A percentile compares a stretch with the other conserved stretches of the same genome.
Evolutionary conservation across 2,888 invertebrate genomes (phyloP).

Genomic region (Ypsolopha scabrella): DNA sequence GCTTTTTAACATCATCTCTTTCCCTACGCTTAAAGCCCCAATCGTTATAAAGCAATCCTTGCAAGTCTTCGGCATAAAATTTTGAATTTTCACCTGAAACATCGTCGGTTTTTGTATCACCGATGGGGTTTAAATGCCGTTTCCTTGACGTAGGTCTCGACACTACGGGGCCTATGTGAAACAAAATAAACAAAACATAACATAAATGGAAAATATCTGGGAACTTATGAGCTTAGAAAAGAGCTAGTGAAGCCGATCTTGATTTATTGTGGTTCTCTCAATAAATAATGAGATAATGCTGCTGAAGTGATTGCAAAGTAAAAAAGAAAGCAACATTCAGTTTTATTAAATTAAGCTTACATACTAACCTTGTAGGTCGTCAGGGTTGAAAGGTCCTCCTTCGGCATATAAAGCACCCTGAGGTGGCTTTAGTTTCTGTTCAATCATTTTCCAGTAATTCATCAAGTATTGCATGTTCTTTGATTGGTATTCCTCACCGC

Average conservation of each 20-base stretch:
- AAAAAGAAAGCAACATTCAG: constrained; percentile 39
- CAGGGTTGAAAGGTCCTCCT: constrained; percentile 51
- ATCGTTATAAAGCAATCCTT: constrained; percentile 73
- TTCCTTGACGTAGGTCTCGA: constrained; percentile 15
- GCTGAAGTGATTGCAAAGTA: constrained; percentile 21
- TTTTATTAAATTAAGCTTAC: constrained; percentile 2
- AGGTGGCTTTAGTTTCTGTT: constrained; percentile 35
- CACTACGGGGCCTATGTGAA: constrained; percentile 26
- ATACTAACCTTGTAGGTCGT: constrained; percentile 47
- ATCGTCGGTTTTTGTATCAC: constrained; percentile 51
- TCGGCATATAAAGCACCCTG: constrained; percentile 48
- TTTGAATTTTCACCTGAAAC: constrained; percentile 67
- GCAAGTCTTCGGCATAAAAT: constrained; percentile 65
- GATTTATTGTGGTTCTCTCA: neutral
- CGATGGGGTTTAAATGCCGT: constrained; percentile 28
- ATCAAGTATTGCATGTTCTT: constrained; percentile 57
- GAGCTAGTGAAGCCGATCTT: neutral
- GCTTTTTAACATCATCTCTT: constrained; percentile 93
- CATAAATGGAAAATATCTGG: constrained; percentile 10
- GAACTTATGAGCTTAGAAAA: neutral
- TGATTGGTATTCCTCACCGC: constrained; percentile 22
- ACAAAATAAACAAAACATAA: constrained; percentile 26
- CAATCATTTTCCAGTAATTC: constrained; percentile 50
- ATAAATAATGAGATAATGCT: neutral
- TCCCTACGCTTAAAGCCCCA: constrained; percentile 89